Base-by-base conservation (phyloP, 2,797 vertebrate species). In the Aphelocoma californica region DNA sequence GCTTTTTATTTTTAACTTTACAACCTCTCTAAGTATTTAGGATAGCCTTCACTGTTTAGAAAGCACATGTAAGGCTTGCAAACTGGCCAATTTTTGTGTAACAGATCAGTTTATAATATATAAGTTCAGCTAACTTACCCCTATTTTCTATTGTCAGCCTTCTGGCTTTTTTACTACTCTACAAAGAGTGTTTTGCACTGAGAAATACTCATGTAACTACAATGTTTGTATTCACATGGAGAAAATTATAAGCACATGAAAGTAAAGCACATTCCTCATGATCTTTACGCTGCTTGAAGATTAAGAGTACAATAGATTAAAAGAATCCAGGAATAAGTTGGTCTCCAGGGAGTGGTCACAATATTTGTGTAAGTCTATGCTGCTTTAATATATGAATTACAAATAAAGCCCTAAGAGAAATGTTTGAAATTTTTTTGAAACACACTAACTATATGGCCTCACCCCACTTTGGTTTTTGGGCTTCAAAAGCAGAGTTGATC, bases 251-350 rank as follows among this genome's bases (percentile, higher is more conserved):
- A 92, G 77, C 82, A 95, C 91, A 93, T 93, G 85, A 93, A 91
- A 90, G 89, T 84, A 93, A 88, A 88, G 82, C 53, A 90, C 93
- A 95, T 96, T 94, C 87, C 73, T 96, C 56, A 73, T 94, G 87
- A 92, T 94, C 93, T 96, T 96, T 93, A 91, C 5, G 0, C 80
- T 81, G 58, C 89, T 81, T 94, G 89, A 90, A 96, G 96, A 95
- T 95, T 96, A 96, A 81, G 82, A 94, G 77, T 64, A 97, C 91
- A 96, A 95, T 94, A 95, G 95, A 86, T 95, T 94, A 93, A 97
- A 97, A 91, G 95, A 91, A 91, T 88, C 62, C 73, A 88, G 91
- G 80, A 94, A 94, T 77, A 92, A 92, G 31, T 29, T 77, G 62
- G 44, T 79, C 95, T 64, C 70, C 17, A 10, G 66, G 85, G 80